Base-by-base conservation (phyloP, 2,888 invertebrate genomes). In the Campoplex capitator region DNA sequence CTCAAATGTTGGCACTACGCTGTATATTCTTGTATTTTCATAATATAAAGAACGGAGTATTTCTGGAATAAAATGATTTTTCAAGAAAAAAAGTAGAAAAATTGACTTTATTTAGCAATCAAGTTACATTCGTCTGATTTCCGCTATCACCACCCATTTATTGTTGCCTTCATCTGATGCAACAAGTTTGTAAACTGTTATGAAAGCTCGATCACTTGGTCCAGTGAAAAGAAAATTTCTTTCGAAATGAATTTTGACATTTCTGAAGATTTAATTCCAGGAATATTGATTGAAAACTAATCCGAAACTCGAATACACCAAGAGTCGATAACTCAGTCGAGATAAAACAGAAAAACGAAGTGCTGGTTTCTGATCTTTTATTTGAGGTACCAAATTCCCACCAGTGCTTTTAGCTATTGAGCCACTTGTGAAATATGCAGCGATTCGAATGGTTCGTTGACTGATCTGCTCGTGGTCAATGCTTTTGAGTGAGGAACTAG, bases 401-500 rank as follows among this genome's bases (percentile, higher is more conserved):
- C 42, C 13, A 45, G 45, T 23, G 45, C 13, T 70, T 70, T 70
- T 42, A 32, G 1, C 4, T 7, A 16, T 71, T 32, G 48, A 32
- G 48, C 48, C 7, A 3, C 32, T 62, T 32, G 32, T 32, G 13
- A 62, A 62, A 62, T 32, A 28, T 62, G 62, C 32, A 32, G 32
- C 28, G 28, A 32, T 32, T 70, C 28, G 28, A 70, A 71, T 51
- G 23, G 51, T 48, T 18, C 28, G 18, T 71, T 13, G 51, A 71
- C 28, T 32, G 32, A 71, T 51, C 9, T 13, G 38, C 38, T 56
- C 32, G 35, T 56, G 56, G 58, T 56, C 74, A 56, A 73, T 73
- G 32, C 38, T 35, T 35, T 28, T 23, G 56, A 58, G 54, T 38
- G 42, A 74, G 56, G 23, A n/a, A 74, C 58, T 32, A 23, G 7